Conservation (phyloP, 2,113 vertebrate genomes). For the Chaetura pelagica region DNA sequence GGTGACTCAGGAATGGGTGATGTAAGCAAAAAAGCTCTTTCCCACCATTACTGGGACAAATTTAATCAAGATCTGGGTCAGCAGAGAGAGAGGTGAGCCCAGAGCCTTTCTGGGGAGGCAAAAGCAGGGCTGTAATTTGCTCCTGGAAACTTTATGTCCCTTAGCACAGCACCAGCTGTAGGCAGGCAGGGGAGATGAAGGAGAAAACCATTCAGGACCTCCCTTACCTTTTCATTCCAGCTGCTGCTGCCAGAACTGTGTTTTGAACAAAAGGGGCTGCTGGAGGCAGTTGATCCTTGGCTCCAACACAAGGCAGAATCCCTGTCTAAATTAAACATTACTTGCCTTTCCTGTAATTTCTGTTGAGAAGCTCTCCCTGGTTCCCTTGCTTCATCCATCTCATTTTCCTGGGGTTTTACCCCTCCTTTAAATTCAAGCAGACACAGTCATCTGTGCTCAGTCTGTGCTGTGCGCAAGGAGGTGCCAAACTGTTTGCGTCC, state of each 20-base stretch:
- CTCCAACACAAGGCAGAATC: neutral
- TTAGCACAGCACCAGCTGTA: neutral
- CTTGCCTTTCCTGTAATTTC: fast-evolving
- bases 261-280: neutral
- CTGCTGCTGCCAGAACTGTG: neutral
- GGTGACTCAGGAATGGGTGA: neutral
- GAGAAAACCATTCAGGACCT: neutral
- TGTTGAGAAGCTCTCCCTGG: neutral
- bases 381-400: neutral
- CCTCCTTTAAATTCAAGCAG: neutral
- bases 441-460: neutral
- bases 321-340: neutral
- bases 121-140: fast-evolving
- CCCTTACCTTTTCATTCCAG: neutral
- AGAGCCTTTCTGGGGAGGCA: neutral
- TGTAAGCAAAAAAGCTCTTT: neutral
- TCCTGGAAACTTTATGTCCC: neutral
- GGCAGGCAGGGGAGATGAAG: too few relatives aligned
- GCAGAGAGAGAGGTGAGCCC: neutral
- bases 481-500: neutral
- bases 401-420: neutral
- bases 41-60: fast-evolving
- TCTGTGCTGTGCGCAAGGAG: neutral
- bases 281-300: neutral
- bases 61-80: neutral